phyloP scores from a whole-genome alignment of 2,797 vertebrate species.

The Rhadinocentrus ornatus region DNA sequence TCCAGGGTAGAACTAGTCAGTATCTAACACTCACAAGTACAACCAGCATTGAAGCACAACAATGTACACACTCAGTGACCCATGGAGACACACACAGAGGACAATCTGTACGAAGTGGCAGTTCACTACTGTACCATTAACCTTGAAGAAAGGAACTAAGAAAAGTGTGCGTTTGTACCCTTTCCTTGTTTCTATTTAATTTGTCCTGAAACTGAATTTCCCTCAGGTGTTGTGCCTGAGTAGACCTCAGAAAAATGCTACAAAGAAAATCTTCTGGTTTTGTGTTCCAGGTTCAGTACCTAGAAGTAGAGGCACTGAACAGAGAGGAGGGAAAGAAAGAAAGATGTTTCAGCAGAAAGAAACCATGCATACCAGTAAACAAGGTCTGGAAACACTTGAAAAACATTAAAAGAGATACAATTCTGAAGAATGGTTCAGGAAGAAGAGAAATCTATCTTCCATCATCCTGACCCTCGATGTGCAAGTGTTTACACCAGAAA shows the following conservation, averaged over 20 bases:
- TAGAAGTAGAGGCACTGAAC: slow-evolving; percentile 4
- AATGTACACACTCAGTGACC: slow-evolving; percentile 45
- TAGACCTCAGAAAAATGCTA: slow-evolving; percentile 41
- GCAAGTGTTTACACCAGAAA: background rate
- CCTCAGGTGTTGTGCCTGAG: slow-evolving; percentile 34
- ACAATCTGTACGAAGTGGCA: slow-evolving; percentile 48
- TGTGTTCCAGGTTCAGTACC: slow-evolving; percentile 11
- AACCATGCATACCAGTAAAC: slow-evolving; percentile 25
- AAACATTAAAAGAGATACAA: background rate
- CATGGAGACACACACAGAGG: slow-evolving; percentile 39
- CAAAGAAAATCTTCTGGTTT: slow-evolving; percentile 20
- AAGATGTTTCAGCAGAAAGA: slow-evolving; percentile 19
- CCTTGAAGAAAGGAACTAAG: slow-evolving; percentile 60
- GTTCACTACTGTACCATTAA: slow-evolving; percentile 51
- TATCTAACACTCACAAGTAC: slow-evolving; percentile 38
- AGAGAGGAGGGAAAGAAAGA: background rate
- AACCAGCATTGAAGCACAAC: slow-evolving; percentile 25
- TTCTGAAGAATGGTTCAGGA: background rate
- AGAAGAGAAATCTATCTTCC: background rate
- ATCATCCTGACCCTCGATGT: background rate
- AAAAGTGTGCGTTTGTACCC: slow-evolving; percentile 44
- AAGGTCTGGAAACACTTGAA: background rate
- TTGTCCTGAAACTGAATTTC: slow-evolving; percentile 62
- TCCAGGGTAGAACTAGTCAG: slow-evolving; percentile 43
- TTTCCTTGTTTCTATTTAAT: slow-evolving; percentile 52